Base-by-base conservation (phyloP, 2,113 vertebrate genomes). In the Cervus canadensis region DNA sequence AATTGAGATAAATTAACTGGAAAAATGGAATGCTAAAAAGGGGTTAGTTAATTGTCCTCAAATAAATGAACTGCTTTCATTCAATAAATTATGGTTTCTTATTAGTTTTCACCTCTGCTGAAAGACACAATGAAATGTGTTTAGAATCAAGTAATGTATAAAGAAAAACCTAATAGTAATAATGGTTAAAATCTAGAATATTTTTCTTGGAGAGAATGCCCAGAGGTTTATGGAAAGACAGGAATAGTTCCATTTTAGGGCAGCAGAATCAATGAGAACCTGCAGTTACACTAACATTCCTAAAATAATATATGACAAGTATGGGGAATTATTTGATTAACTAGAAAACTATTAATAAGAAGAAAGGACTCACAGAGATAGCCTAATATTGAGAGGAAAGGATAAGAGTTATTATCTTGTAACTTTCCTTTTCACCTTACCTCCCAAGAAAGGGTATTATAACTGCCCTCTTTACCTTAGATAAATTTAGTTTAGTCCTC, bases 61-160 rank as follows among this genome's bases (percentile, higher is more conserved):
- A 97, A 98, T 98, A 98, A 97, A 97, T 98, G 95, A 97, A 95
- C 94, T 97, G 92, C 95, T 98, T 97, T 98, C 91, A 89, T 96
- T 98, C 97, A 97, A 94, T 97, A 98, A 95, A 98, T 97, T 97
- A 97, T 94, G 76, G 50, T 92, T 97, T 95, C 88, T 57, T 97
- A 97, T 97, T 97, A 97, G 85, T 94, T 97, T 98, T 98, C 93
- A 96, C 85, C 95, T 97, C 88, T 96, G 60, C 95, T 97, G 93
- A 97, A 98, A 97, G 91, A 91, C 64, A 83, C 33, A 84, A 48
- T 86, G 23, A 97, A 92, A 74, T 96, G 33, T 97, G 67, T 94
- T 96, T 71, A 91, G 94, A 96, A 97, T 87, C 62, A 89, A 94
- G 56, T 81, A 97, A 82, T 62, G 19, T 21, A 74, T 64, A 87